phyloP scores from a whole-genome alignment of 1,140 invertebrate genomes.

The Cylas formicarius region DNA sequence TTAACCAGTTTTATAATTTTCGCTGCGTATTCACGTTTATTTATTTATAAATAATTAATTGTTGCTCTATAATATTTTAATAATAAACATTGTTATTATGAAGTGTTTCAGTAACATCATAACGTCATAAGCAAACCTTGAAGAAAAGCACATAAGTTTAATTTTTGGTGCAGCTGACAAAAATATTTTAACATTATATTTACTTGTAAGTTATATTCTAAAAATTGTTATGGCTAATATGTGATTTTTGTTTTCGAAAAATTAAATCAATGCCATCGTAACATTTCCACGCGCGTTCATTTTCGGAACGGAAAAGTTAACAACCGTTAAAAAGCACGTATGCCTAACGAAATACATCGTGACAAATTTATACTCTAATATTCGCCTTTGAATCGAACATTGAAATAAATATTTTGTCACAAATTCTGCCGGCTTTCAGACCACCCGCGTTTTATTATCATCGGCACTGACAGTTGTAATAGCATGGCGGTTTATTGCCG shows the following conservation, averaged over 20 bases:
- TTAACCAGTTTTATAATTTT: too few species aligned
- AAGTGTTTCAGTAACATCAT: too few species aligned
- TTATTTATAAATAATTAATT: too few species aligned
- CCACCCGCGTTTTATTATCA: constrained; percentile 5
- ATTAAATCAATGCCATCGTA: too few species aligned
- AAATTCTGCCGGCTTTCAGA: constrained; percentile 2
- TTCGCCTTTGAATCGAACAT: constrained; percentile 6
- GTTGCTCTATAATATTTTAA: too few species aligned
- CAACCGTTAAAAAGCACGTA: constrained; percentile 3
- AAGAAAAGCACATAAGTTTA: too few species aligned
- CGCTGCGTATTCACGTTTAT: constrained; percentile 5
- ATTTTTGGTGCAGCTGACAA: too few species aligned
- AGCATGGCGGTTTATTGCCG: too few species aligned
- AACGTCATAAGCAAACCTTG: too few species aligned
- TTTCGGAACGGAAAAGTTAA: constrained; percentile 10
- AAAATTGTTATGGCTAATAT: constrained; percentile 2
- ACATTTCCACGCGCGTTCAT: constrained; percentile 10
- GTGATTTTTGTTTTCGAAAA: not conserved
- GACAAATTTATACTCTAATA: constrained; percentile 10
- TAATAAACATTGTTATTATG: too few species aligned
- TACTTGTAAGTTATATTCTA: too few species aligned
- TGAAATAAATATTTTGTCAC: constrained; percentile 12
- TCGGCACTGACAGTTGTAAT: not conserved
- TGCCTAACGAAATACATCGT: not conserved
- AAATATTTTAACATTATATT: too few species aligned